Evolutionary conservation across 1,140 invertebrate genomes (phyloP), one percentile per base, ranked within the genome.

Genomic region (Samia ricini): DNA sequence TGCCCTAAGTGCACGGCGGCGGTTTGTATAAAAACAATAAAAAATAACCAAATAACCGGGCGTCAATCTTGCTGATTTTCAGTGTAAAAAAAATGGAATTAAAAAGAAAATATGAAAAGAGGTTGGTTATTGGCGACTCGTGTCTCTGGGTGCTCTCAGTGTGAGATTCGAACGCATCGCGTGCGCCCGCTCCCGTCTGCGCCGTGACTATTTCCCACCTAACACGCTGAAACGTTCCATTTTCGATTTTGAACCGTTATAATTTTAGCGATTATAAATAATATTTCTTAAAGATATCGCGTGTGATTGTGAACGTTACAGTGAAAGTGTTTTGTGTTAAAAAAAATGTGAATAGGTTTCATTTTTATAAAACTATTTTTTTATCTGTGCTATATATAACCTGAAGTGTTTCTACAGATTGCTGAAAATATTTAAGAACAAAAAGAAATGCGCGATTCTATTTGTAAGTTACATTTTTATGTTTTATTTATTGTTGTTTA

Each of bases 41-140:
- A 65, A 63, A 61, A 68, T 71, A 75, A 72, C 70, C 77, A 72
- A 68, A 58, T 42, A 61, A 50, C 68, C 68, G 72, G 57, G 65
- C 73, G 77, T 80, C 75, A 77, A 78, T 80, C 76, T 78, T 64
- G 74, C 74, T 57, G 72, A 81, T 83, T 88, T 88, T 72, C 76
- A 82, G 78, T 79, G 77, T 79, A 68, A 83, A 83, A 86, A 84
- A 78, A 84, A 84, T 77, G 83, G 57, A 59, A 42, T 42, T 82
- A 79, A 77, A 80, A 68, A 73, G 72, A 79, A 78, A 81, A 68
- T 72, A 72, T 72, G 61, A 63, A 73, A 71, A 71, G 72, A 72
- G 65, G 69, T 76, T 69, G 69, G 72, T 78, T 81, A 77, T 76
- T 77, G 74, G 64, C 66, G 74, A 74, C 73, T 76, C 77, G 79